Evolutionary conservation across 1,140 invertebrate species (phyloP), one percentile per base, ranked within the genome.

Genomic region (Trachymyrmex cornetzi): DNA sequence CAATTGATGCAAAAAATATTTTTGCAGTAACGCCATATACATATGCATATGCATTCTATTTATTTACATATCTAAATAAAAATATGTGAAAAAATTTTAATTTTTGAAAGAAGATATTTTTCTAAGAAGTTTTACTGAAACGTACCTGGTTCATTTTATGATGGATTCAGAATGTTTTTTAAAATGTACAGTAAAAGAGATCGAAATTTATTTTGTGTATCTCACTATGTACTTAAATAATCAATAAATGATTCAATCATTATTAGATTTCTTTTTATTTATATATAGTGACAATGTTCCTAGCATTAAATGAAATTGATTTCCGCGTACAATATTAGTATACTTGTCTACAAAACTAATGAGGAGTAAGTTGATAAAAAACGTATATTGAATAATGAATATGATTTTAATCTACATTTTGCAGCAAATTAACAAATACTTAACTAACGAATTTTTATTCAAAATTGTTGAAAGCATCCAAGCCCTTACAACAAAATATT

Each of bases 151-250:
- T 16, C n/a, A 12, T 24, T 69, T 72, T 50, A 27, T 72, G 44
- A 53, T 71, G 44, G 48, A 71, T 71, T 27, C 24, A 72, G 24
- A 72, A 50, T 71, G 14, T 69, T 53, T 72, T 72, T 72, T 50
- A 27, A 53, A 72, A 72, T 48, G 24, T 72, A 72, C 22, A 72
- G 14, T 16, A 72, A 71, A 24, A 71, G 27, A 69, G 24, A 69
- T 44, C 3, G 12, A 48, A 6, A 67, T 67, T 67, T 67, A 67
- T 48, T 67, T 67, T 67, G 59, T 11, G 9, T 67, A 67, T 66
- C 6, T 34, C 11, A 44, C n/a, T 44, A 64, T 64, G 63, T 64
- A 64, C 63, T 34, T 67, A 67, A 66, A 64, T 67, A 44, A 66
- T 66, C n/a, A 66, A 67, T 67, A 67, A 67, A 67, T 5, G 11